Conservation (phyloP, 2,113 vertebrate species). For the rabbit (Oryctolagus cuniculus) region mOryCun1.1 NC_091440.1:118416001-118416500, state of each 20-base stretch:
- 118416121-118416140: conserved; percentile 85
- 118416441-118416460: conserved; percentile 37
- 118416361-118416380: not conserved
- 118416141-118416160: conserved; percentile 80
- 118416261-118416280: not conserved
- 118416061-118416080: conserved; percentile 78
- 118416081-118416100: conserved; percentile 77
- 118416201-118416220: conserved; percentile 67
- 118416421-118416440: not conserved
- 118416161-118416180: conserved; percentile 81
- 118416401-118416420: not conserved
- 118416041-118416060: conserved; percentile 72
- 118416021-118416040: not conserved
- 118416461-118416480: not conserved
- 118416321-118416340: not conserved
- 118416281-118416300: conserved; percentile 35
- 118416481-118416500: not conserved
- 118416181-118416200: conserved; percentile 76
- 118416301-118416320: not conserved
- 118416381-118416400: not conserved
- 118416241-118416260: not conserved
- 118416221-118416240: conserved; percentile 11
- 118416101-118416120: conserved; percentile 80
- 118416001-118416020: not conserved
- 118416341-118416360: conserved; percentile 41